These are phyloP conservation scores for Ethmia dodecea DNA, from an alignment of 2,888 invertebrate genomes.

Conservation along the genomic window DNA sequence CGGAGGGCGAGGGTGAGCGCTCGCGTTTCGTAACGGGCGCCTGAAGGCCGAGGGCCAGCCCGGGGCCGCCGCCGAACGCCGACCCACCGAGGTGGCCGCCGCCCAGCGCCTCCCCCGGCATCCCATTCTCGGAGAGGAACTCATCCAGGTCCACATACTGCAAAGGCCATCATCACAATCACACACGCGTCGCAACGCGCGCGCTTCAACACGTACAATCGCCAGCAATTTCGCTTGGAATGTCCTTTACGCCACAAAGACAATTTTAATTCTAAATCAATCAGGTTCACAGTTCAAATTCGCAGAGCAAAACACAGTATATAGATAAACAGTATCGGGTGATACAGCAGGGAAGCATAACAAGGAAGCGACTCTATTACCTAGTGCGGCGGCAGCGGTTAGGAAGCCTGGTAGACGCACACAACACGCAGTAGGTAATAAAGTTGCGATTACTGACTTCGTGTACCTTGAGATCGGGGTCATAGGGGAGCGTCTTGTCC, in stretches of 20 bases:
- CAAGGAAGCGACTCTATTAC: constrained; percentile 49
- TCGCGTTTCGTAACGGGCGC: constrained; percentile 89
- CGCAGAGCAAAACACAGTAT: neutral
- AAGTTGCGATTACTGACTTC: constrained; percentile 78
- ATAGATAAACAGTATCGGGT: neutral
- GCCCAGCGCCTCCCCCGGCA: constrained; percentile 87
- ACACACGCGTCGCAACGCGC: constrained; percentile 23
- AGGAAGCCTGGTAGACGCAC: constrained; percentile 44
- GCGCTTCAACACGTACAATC: constrained; percentile 9
- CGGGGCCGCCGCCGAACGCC: constrained; percentile 76
- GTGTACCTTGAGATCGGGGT: constrained; percentile 96
- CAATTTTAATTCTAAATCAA: neutral
- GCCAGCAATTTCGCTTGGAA: constrained; percentile 8
- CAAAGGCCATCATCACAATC: constrained; percentile 39
- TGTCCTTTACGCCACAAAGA: neutral
- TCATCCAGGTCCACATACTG: constrained; percentile 98
- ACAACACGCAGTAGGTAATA: constrained; percentile 64
- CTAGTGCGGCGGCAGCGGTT: constrained; percentile 49
- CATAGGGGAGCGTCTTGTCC: constrained; percentile 95
- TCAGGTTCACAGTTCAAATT: neutral
- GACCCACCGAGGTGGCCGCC: constrained; percentile 82
- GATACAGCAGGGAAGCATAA: constrained; percentile 11
- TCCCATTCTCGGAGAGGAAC: constrained; percentile 96
- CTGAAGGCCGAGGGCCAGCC: constrained; percentile 78
- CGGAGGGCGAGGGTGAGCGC: constrained; percentile 91